phyloP scores from a whole-genome alignment of 1,140 invertebrate genomes.

The Euura saliciscinereae region DNA sequence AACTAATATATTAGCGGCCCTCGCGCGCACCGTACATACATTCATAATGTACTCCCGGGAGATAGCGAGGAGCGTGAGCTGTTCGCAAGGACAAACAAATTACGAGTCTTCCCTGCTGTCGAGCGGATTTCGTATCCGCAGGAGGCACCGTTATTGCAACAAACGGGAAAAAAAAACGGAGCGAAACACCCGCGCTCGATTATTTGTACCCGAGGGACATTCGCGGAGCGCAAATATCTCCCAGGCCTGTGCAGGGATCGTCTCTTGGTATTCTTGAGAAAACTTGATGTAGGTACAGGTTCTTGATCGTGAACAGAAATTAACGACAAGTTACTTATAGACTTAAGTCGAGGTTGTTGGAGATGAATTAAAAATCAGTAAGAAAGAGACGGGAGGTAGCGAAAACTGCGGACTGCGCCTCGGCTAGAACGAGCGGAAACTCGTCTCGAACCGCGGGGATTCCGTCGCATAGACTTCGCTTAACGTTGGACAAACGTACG shows the following conservation, averaged over 20 bases:
- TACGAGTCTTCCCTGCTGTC: too few species aligned
- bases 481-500: background rate
- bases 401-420: background rate
- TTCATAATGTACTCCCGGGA: background rate
- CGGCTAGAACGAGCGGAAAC: background rate
- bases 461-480: background rate
- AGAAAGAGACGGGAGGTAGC: background rate
- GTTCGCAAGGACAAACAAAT: background rate
- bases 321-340: constrained; percentile 1
- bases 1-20: constrained; percentile 25
- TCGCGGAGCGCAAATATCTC: too few species aligned
- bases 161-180: background rate
- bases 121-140: too few species aligned
- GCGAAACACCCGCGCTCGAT: too few species aligned
- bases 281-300: too few species aligned
- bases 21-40: background rate
- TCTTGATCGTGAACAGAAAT: background rate
- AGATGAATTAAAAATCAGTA: background rate
- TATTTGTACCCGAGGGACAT: too few species aligned
- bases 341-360: background rate
- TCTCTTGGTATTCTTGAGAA: too few species aligned
- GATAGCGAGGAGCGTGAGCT: background rate
- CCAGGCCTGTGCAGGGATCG: too few species aligned
- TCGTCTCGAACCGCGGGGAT: too few species aligned
- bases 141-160: background rate